Base-by-base conservation (phyloP, 2,113 vertebrate species). In the Catharus fuscescens region DNA sequence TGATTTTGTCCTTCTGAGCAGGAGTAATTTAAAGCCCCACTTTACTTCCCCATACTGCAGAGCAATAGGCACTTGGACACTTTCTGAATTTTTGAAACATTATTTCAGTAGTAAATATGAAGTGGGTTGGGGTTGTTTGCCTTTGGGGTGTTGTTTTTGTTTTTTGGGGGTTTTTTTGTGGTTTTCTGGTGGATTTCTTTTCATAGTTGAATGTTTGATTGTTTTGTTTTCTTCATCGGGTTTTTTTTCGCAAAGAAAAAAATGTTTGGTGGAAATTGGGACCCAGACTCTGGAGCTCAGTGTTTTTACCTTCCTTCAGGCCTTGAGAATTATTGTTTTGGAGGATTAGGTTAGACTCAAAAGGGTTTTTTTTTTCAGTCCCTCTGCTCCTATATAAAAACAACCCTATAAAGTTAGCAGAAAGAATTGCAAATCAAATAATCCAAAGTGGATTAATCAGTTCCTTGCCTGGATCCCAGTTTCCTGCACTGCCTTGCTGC, bases 121-220 rank as follows among this genome's bases (percentile, higher is more conserved):
- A 65, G 25, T 38, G 7, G 1, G 3, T 14, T 45, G 8, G 3
- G 6, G 1, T 17, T 21, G 47, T n/a, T 32, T 6, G 3, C 10
- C 4, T 56, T 80, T 25, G 26, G 26, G 9, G 14, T 20, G 23
- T 10, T 29, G 53, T 10, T 23, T 12, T 38, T 81, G 32, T 11
- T 50, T 34, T 17, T 11, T 18, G 28, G 7, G 24, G 8, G 14
- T 9, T 23, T 29, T 42, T 21, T 20, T 36, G 18, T 18, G 45
- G 4, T 50, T 12, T 24, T n/a, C n/a, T 23, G 8, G 8, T 42
- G 14, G 2, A 9, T 40, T 21, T 15, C 4, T 59, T 47, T 52
- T 34, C 23, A 2, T 14, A 29, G 28, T 36, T 69, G 4, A 29
- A 4, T 29, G n/a, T 28, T 53, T 78, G 18, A 10, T 47, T 47